phyloP scores from a whole-genome alignment of 2,888 invertebrate species.

The Ecdyonurus torrentis region DNA sequence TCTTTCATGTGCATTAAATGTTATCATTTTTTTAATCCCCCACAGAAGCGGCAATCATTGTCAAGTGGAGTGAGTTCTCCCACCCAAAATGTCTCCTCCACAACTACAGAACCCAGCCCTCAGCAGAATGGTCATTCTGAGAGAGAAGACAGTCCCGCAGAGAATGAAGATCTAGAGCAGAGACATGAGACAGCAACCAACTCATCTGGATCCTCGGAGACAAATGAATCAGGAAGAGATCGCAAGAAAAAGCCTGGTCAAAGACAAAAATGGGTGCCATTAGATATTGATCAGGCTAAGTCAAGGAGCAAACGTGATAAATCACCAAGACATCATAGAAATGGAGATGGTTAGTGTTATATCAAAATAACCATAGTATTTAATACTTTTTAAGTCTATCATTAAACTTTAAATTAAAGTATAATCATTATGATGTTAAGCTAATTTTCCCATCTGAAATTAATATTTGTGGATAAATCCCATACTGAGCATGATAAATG shows the following conservation, averaged over 20 bases:
- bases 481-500: neutral
- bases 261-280: conserved; percentile 79
- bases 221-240: conserved; percentile 21
- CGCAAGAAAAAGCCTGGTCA: conserved; percentile 30
- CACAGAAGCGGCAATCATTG: conserved; percentile 21
- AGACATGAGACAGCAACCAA: conserved; percentile 23
- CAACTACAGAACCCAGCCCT: too few relatives aligned
- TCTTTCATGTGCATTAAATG: too few relatives aligned
- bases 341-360: conserved; percentile 15
- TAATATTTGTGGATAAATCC: neutral
- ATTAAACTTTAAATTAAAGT: neutral
- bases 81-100: too few relatives aligned
- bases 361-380: neutral
- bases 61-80: neutral
- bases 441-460: conserved; percentile 2
- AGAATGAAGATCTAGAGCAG: conserved; percentile 25
- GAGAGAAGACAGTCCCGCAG: neutral
- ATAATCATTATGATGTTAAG: neutral
- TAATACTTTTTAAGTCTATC: neutral
- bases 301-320: conserved; percentile 46
- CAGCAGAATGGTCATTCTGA: conserved; percentile 8
- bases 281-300: conserved; percentile 70
- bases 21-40: too few relatives aligned
- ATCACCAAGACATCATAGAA: conserved; percentile 27
- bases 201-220: conserved; percentile 2